Percentiles rank a stretch among this genome's conserved stretches.
Evolutionary conservation across 2,888 invertebrate species (phyloP).

Genomic region (Ernsta delagoae): DNA sequence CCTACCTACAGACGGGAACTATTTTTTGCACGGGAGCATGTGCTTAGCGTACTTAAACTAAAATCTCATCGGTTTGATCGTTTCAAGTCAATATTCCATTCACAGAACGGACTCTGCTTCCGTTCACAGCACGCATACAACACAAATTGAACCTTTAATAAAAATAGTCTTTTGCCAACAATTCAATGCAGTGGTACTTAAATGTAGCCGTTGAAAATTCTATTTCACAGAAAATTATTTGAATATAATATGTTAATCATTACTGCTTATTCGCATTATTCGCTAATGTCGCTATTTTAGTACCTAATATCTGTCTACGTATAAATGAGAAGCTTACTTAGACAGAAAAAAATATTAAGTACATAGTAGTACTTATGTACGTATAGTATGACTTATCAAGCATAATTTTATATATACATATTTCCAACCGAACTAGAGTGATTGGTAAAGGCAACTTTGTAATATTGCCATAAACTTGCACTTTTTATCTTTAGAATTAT

Average conservation of each 20-base stretch:
- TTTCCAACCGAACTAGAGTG: no score
- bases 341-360: no score
- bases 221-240: conserved; percentile 24
- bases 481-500: no score
- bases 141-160: conserved; percentile 67
- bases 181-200: conserved; percentile 34
- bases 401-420: no score
- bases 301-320: no score
- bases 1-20: conserved; percentile 44
- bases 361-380: no score
- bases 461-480: no score
- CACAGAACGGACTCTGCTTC: conserved; percentile 65
- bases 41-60: conserved; percentile 38
- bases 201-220: conserved; percentile 15
- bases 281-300: neutral
- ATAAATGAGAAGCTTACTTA: no score
- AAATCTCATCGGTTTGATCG: conserved; percentile 47
- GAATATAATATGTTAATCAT: conserved; percentile 34
- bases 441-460: no score
- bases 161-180: conserved; percentile 62
- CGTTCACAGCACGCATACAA: conserved; percentile 72
- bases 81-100: conserved; percentile 63
- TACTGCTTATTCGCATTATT: neutral
- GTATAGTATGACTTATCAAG: no score
- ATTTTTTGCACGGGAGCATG: conserved; percentile 42